A percentile compares a stretch with the other conserved stretches of the same genome.
phyloP scores from a whole-genome alignment of 35 echinoderm and acorn worm species.

The Acanthaster planci region DNA sequence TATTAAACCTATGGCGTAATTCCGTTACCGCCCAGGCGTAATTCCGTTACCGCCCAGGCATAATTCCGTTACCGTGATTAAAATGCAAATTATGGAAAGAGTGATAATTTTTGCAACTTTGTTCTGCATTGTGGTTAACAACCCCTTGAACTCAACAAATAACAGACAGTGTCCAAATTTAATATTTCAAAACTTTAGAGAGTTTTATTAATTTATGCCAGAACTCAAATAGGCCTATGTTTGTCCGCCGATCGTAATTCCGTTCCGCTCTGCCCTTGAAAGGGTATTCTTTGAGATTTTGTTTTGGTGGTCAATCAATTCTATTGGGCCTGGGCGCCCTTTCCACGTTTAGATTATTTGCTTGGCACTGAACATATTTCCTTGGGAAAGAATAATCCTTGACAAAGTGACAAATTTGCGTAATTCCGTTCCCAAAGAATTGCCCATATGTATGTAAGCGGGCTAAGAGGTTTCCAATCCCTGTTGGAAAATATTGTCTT shows the following conservation, averaged over 20 bases:
- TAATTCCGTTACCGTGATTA: neutral
- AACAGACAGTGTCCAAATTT: neutral
- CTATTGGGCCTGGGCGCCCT: too few species aligned
- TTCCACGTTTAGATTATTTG: too few species aligned
- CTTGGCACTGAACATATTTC: too few species aligned
- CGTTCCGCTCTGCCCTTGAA: neutral
- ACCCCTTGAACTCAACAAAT: neutral
- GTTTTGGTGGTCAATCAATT: too few species aligned
- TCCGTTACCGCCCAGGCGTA: conserved; percentile 22
- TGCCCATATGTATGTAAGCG: too few species aligned
- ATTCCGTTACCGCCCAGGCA: neutral
- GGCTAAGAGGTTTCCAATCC: too few species aligned
- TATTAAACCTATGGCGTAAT: conserved; percentile 28
- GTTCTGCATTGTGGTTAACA: neutral
- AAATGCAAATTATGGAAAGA: neutral
- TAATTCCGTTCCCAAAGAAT: too few species aligned
- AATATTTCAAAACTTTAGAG: neutral
- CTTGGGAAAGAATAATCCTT: too few species aligned
- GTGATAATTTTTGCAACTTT: neutral
- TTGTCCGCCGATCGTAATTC: neutral
- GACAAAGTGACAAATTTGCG: too few species aligned
- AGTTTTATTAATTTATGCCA: too few species aligned
- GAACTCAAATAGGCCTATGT: neutral
- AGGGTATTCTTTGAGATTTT: neutral
- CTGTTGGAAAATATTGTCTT: too few species aligned